phyloP scores from a whole-genome alignment of 2,113 vertebrate genomes.

The Cyprinodon brontotheroides region DNA sequence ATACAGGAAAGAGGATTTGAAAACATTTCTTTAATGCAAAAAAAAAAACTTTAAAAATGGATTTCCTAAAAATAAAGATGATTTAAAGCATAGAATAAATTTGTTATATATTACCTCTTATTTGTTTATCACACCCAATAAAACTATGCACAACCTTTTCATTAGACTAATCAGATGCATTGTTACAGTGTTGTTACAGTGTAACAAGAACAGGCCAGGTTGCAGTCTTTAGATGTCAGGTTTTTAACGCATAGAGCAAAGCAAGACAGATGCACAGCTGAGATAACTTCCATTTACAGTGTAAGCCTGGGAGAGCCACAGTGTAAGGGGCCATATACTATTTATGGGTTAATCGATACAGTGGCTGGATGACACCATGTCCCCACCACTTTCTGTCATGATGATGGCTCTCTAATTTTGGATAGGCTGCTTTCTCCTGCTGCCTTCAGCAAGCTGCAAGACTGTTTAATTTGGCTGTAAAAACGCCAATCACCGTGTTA shows the following conservation, averaged over 20 bases:
- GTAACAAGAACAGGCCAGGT: conserved; percentile 23
- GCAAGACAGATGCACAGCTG: conserved; percentile 61
- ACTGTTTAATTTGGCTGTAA: conserved; percentile 90
- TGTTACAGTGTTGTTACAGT: conserved; percentile 6
- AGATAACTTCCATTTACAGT: conserved; percentile 75
- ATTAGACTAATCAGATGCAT: conserved; percentile 18
- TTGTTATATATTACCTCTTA: background rate
- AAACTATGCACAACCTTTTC: conserved; percentile 16
- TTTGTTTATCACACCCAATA: conserved; percentile 11
- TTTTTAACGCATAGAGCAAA: conserved; percentile 46
- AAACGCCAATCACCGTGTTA: conserved; percentile 89
- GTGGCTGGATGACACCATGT: conserved; percentile 93
- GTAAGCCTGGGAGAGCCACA: conserved; percentile 74
- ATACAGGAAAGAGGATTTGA: conserved; percentile 9
- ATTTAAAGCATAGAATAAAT: background rate
- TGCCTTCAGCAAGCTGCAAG: conserved; percentile 80
- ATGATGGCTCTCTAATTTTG: conserved; percentile 97
- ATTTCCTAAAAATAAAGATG: conserved; percentile 12
- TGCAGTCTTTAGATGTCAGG: conserved; percentile 11
- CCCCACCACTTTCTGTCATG: conserved; percentile 91
- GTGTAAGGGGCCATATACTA: conserved; percentile 87
- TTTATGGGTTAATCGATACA: conserved; percentile 92
- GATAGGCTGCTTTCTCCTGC: conserved; percentile 85
- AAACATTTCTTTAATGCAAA: conserved; percentile 7
- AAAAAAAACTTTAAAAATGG: conserved; percentile 2